Evolutionary conservation across 2,888 invertebrate species (phyloP).

Genomic region (Kuschelorhynchus macadamiae): DNA sequence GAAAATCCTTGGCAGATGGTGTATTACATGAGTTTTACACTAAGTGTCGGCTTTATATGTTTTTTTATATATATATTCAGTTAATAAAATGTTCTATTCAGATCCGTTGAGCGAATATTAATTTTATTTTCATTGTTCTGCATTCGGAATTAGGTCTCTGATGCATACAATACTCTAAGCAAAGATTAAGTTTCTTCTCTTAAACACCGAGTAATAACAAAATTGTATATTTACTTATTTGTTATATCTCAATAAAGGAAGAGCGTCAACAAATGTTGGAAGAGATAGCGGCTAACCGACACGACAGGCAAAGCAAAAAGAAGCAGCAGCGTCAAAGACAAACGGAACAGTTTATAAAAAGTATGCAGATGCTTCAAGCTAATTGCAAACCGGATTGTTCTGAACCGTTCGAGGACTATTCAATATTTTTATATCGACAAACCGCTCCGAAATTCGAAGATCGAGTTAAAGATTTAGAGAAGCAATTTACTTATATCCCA

Average conservation of each 20-base stretch:
- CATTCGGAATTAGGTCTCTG: too few relatives aligned
- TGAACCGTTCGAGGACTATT: conserved; percentile 84
- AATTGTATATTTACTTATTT: conserved; percentile 8
- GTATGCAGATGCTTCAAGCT: conserved; percentile 86
- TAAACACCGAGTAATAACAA: too few relatives aligned
- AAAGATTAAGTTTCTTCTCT: too few relatives aligned
- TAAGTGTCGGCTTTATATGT: too few relatives aligned
- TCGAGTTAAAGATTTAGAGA: conserved; percentile 85
- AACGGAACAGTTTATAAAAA: conserved; percentile 87
- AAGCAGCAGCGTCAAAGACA: conserved; percentile 81
- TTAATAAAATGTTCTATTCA: too few relatives aligned
- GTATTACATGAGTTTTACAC: too few relatives aligned
- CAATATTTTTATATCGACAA: conserved; percentile 87
- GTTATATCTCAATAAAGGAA: conserved; percentile 70
- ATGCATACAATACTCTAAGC: too few relatives aligned
- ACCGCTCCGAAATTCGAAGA: conserved; percentile 88
- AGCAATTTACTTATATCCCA: conserved; percentile 78
- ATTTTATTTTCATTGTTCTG: too few relatives aligned
- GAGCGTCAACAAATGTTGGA: conserved; percentile 82
- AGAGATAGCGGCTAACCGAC: conserved; percentile 80
- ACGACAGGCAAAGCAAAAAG: conserved; percentile 75
- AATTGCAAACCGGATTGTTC: conserved; percentile 78
- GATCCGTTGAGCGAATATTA: too few relatives aligned
- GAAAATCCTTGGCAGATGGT: too few relatives aligned
- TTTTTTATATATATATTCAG: too few relatives aligned